phyloP scores from a whole-genome alignment of 1,140 invertebrate genomes.

The Bombus breviceps region DNA sequence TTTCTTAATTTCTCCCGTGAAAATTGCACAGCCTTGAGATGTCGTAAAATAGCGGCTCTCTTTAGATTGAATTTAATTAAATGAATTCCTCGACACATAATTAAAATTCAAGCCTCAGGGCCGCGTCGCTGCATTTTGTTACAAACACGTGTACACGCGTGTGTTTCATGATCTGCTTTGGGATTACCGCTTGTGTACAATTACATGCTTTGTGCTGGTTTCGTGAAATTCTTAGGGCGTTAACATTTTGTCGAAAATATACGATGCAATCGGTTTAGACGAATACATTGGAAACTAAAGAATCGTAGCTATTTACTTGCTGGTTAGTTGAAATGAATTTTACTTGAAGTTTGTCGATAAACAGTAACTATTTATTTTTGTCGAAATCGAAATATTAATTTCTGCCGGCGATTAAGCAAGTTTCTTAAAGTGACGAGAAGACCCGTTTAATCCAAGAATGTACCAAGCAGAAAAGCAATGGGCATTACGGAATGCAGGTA shows the following conservation, averaged over 20 bases:
- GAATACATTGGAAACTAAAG: neutral
- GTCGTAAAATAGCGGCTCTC: too few species aligned
- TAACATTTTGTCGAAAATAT: neutral
- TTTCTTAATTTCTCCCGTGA: conserved; percentile 6
- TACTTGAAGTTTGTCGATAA: too few species aligned
- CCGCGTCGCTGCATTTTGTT: neutral
- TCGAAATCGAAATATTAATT: too few species aligned
- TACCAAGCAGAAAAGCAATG: neutral
- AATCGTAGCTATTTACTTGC: neutral
- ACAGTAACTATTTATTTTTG: too few species aligned
- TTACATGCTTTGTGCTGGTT: neutral
- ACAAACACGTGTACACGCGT: neutral
- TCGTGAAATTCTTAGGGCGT: neutral
- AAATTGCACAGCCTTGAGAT: neutral
- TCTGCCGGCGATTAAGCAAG: too few species aligned
- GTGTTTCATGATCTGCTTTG: neutral
- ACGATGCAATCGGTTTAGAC: neutral
- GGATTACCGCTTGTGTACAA: neutral
- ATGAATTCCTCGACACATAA: neutral
- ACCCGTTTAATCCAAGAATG: neutral
- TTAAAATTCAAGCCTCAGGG: neutral
- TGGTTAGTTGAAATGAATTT: too few species aligned
- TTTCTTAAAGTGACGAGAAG: too few species aligned
- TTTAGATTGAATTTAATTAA: conserved; percentile 7
- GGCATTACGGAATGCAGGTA: neutral